Evolutionary conservation across 1,140 invertebrate species (phyloP), one percentile per base, ranked within the genome.

Genomic region (Marisa cornuarietis): DNA sequence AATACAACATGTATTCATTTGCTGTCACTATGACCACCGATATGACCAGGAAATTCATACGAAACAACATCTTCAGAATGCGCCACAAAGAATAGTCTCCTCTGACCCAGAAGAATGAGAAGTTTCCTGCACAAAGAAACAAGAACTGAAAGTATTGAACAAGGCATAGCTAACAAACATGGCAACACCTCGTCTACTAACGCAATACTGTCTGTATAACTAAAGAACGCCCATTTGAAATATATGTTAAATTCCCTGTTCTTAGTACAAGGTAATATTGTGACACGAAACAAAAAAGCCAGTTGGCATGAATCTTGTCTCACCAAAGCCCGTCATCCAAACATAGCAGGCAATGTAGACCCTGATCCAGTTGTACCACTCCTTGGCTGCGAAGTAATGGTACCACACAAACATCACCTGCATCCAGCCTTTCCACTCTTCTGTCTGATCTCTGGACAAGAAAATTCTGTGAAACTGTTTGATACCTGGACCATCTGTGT

Each of bases 401-500:
- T 88, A 88, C 86, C 86, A 87, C 0, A 88, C 86, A 78, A 88
- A 88, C 84, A 87, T 83, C 62, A 88, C 85, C 73, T 88, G 87
- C 87, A 88, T 88, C 85, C 86, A 88, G 61, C 87, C 87, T 78
- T 88, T 88, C 87, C 87, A 88, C 77, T 88, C 87, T 65, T 88
- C 87, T 13, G 87, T 88, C 79, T 87, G 86, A 58, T 86, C 83
- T 68, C 87, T 88, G 73, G 31, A 42, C 9, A 77, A 63, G 31
- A 63, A 58, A 18, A 58, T 18, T 11, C 54, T 58, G 54, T 58
- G 16, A 14, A 58, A 58, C 3, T 3, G 54, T 58, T 58, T 58
- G 54, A 58, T 58, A 18, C 16, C 54, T 58, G 54, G 16, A 58
- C 54, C 16, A 73, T 18, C 14, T 31, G 20, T 61, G 31, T 18